These are phyloP conservation scores for Vicugna pacos DNA, from an alignment of 2,113 vertebrate species.

Conservation along the genomic window DNA sequence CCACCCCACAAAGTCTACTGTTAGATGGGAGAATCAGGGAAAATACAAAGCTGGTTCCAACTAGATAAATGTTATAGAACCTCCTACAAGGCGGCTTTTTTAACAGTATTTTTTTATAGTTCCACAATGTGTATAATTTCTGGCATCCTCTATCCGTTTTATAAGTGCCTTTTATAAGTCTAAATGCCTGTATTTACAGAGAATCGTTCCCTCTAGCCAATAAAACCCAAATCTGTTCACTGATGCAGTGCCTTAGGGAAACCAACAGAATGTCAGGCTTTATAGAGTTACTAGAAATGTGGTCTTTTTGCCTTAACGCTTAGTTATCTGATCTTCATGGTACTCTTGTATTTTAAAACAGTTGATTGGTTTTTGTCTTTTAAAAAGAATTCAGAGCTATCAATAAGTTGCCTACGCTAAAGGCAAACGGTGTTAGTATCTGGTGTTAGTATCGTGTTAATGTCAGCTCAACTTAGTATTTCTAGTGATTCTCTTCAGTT, in stretches of 20 bases:
- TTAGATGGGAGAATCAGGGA: background rate
- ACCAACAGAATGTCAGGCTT: background rate
- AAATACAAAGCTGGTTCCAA: constrained; percentile 48
- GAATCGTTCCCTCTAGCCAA: constrained; percentile 71
- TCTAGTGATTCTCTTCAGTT: background rate
- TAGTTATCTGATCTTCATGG: constrained; percentile 45
- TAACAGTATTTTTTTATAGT: constrained; percentile 61
- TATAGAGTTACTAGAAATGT: constrained; percentile 7
- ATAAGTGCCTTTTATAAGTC: constrained; percentile 65
- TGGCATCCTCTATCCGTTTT: constrained; percentile 48
- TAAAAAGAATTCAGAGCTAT: constrained; percentile 17
- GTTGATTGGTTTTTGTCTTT: constrained; percentile 18
- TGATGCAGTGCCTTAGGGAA: constrained; percentile 68
- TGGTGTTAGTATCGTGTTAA: background rate
- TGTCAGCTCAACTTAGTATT: background rate
- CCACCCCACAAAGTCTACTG: background rate
- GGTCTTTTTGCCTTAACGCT: constrained; percentile 66
- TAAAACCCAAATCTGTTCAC: constrained; percentile 60
- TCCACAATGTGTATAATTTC: constrained; percentile 51
- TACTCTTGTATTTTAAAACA: constrained; percentile 62
- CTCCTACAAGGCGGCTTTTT: constrained; percentile 14
- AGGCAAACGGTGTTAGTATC: background rate
- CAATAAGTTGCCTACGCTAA: background rate
- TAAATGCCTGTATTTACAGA: constrained; percentile 71
- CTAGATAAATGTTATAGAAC: constrained; percentile 55